These are phyloP conservation scores for Sinosuthora webbiana DNA, from an alignment of 2,113 vertebrate species.

Conservation along the genomic window DNA sequence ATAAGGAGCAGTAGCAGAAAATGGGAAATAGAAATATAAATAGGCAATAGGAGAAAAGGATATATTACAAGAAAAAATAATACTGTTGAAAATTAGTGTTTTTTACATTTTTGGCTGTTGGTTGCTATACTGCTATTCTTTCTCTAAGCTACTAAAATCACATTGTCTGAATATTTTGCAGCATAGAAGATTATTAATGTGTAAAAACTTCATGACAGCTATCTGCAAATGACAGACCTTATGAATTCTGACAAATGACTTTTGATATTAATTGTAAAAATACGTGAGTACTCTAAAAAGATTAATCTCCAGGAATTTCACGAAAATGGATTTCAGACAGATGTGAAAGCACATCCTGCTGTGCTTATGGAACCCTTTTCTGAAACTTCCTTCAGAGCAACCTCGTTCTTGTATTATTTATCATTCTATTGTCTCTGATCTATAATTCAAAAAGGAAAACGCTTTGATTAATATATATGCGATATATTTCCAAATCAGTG, in stretches of 20 bases:
- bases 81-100: neutral
- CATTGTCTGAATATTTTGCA: neutral
- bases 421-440: conserved; percentile 29
- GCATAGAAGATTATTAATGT: neutral
- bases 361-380: neutral
- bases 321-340: neutral
- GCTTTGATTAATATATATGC: neutral
- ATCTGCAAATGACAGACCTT: neutral
- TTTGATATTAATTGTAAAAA: neutral
- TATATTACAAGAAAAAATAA: neutral
- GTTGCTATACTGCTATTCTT: neutral
- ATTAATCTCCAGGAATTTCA: neutral
- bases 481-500: neutral
- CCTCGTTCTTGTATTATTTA: conserved; percentile 29
- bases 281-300: neutral
- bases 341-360: neutral
- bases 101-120: neutral
- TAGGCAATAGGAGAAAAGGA: neutral
- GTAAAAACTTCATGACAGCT: neutral
- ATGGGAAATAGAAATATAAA: neutral
- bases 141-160: neutral
- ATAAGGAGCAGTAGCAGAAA: neutral
- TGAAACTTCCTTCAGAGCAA: neutral
- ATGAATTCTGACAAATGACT: neutral
- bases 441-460: conserved; percentile 25